Evolutionary conservation across 2,113 vertebrate genomes (phyloP).

Genomic region (human (Homo sapiens)): DNA sequence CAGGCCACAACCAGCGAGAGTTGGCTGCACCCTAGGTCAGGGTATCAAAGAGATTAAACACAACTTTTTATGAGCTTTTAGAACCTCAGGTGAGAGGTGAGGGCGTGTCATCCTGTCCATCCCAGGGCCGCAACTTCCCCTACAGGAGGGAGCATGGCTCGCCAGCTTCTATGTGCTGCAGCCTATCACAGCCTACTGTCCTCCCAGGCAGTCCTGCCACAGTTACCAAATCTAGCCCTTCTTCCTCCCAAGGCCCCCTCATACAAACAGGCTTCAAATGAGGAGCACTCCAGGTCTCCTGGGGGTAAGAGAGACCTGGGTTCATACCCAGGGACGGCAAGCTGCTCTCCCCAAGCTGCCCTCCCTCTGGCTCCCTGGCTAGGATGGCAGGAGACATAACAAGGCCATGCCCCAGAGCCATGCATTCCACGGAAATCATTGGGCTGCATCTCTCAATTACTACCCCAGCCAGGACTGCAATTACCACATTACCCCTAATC

Average conservation of each 20-base stretch:
- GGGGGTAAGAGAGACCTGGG: neutral
- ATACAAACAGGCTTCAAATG: neutral
- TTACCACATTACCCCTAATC: slow-evolving; percentile 68
- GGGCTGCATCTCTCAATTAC: slow-evolving; percentile 48
- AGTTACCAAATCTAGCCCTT: neutral
- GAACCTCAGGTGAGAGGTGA: neutral
- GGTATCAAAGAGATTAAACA: neutral
- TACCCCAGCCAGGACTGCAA: slow-evolving; percentile 59
- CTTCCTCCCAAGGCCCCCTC: neutral
- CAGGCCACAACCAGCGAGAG: neutral
- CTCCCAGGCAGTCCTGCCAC: neutral
- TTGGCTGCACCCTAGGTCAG: neutral
- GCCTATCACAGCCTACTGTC: neutral
- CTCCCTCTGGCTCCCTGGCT: neutral
- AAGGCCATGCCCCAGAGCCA: slow-evolving; percentile 56
- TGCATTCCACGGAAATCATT: slow-evolving; percentile 5
- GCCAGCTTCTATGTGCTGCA: neutral
- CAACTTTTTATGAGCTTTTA: neutral
- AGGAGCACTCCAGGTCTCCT: neutral
- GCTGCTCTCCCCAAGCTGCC: neutral
- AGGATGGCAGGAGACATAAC: slow-evolving; percentile 1
- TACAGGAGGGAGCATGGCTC: neutral
- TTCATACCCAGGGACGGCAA: neutral
- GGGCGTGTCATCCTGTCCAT: neutral
- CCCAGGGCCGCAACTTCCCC: neutral